Evolutionary conservation across 2,888 invertebrate genomes (phyloP).

Genomic region (Hesperia comma): DNA sequence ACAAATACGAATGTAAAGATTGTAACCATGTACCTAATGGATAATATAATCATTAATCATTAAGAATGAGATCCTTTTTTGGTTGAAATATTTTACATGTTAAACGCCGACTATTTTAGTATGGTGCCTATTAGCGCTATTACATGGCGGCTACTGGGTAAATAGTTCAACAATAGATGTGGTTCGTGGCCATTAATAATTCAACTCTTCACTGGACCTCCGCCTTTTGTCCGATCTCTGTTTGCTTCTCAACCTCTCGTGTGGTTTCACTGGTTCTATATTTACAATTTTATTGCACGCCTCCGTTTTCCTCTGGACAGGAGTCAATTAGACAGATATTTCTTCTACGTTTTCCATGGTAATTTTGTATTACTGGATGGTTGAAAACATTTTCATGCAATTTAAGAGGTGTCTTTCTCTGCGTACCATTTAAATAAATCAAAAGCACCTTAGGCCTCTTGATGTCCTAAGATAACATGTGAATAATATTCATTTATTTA

Average conservation of each 20-base stretch:
- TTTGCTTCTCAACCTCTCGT: constrained; percentile 47
- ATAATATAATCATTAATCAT: background rate
- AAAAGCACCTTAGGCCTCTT: background rate
- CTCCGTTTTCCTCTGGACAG: constrained; percentile 13
- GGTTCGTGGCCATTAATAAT: constrained; percentile 73
- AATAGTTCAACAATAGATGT: constrained; percentile 80
- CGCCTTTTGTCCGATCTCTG: constrained; percentile 66
- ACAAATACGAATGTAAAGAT: no score
- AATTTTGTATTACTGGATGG: no score
- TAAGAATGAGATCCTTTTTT: background rate
- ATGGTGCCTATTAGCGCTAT: constrained; percentile 14
- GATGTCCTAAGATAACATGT: no score
- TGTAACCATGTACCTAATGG: no score
- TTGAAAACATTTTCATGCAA: no score
- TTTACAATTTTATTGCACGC: constrained; percentile 27
- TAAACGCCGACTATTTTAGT: constrained; percentile 34
- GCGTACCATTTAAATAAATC: no score
- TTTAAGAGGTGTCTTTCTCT: no score
- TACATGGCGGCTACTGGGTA: constrained; percentile 64
- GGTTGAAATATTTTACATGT: constrained; percentile 13
- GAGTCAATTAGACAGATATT: background rate
- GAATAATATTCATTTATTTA: background rate
- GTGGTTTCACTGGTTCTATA: constrained; percentile 44
- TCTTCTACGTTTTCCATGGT: no score
- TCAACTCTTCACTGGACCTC: constrained; percentile 71